Evolutionary conservation across 2,113 vertebrate species (phyloP).

Genomic region (Poeciliopsis prolifica): DNA sequence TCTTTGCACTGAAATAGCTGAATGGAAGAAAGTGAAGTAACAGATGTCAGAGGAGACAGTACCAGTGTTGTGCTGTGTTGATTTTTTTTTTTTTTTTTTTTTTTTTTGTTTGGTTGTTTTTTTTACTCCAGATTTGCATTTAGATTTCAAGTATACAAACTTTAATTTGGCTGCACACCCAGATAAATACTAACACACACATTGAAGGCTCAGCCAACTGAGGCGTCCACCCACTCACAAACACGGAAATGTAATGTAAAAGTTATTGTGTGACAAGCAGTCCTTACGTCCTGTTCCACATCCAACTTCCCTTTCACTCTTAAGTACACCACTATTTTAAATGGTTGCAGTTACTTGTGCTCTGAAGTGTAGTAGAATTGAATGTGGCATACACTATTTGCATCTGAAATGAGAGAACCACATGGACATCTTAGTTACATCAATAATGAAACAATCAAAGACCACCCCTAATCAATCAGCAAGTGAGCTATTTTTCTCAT

Average conservation of each 20-base stretch:
- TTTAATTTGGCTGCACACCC: conserved; percentile 32
- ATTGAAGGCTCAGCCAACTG: conserved; percentile 16
- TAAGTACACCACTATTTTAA: conserved; percentile 44
- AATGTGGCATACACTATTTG: conserved; percentile 27
- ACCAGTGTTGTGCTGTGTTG: conserved; percentile 47
- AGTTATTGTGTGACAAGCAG: not conserved
- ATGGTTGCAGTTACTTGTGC: conserved; percentile 70
- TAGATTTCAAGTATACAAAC: conserved; percentile 20
- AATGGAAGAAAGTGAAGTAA: conserved; percentile 44
- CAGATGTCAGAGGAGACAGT: conserved; percentile 35
- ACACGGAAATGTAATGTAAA: conserved; percentile 39
- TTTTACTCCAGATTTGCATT: conserved; percentile 21
- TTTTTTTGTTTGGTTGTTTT: not conserved
- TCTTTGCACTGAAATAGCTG: conserved; percentile 32
- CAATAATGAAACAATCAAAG: conserved; percentile 10
- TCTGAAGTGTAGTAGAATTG: conserved; percentile 65
- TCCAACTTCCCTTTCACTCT: conserved; percentile 39
- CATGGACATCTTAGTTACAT: conserved; percentile 3
- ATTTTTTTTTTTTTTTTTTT: too few relatives aligned
- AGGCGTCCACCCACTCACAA: conserved; percentile 29
- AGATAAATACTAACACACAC: conserved; percentile 36
- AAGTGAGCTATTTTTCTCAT: conserved; percentile 6
- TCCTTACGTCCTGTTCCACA: conserved; percentile 19
- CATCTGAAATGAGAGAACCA: conserved; percentile 29
- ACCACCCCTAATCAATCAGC: conserved; percentile 10